A percentile compares a stretch with the other conserved stretches of the same genome.
Evolutionary conservation across 2,113 vertebrate genomes (phyloP).

Genomic region (Lasiurus borealis): DNA sequence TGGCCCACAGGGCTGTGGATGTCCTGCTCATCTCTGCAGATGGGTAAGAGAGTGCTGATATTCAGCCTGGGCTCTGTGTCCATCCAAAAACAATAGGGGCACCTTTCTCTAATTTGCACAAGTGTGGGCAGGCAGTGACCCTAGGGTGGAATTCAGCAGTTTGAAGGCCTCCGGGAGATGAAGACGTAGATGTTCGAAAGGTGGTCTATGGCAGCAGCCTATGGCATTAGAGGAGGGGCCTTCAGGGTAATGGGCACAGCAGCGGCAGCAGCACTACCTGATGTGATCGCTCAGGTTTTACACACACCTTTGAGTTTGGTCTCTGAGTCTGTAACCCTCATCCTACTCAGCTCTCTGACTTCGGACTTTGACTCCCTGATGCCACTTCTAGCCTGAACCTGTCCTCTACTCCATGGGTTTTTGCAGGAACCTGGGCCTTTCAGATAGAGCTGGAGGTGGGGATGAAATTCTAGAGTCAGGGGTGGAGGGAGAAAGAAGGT

Average conservation of each 20-base stretch:
- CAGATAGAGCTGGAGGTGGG: not conserved
- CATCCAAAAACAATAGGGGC: not conserved
- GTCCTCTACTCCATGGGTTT: not conserved
- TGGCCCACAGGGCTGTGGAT: not conserved
- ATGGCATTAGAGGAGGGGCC: not conserved
- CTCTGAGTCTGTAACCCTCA: not conserved
- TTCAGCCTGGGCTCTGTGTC: not conserved
- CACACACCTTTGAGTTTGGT: not conserved
- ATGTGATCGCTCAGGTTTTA: rapidly evolving
- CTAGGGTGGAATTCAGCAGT: not conserved
- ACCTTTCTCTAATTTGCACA: not conserved
- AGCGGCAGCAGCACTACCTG: not conserved
- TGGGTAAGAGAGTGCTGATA: not conserved
- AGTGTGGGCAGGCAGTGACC: not conserved
- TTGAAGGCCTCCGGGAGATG: not conserved
- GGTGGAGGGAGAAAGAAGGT: not conserved
- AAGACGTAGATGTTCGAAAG: rapidly evolving
- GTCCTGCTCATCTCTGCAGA: not conserved
- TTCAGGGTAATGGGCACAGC: not conserved
- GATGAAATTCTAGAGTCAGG: not conserved
- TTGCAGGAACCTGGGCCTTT: not conserved
- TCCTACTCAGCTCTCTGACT: not conserved
- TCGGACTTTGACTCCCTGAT: not conserved
- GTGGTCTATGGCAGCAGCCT: not conserved
- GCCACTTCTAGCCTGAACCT: not conserved